Evolutionary conservation across 2,797 vertebrate species (phyloP).

Genomic region (Aphelocoma californica): DNA sequence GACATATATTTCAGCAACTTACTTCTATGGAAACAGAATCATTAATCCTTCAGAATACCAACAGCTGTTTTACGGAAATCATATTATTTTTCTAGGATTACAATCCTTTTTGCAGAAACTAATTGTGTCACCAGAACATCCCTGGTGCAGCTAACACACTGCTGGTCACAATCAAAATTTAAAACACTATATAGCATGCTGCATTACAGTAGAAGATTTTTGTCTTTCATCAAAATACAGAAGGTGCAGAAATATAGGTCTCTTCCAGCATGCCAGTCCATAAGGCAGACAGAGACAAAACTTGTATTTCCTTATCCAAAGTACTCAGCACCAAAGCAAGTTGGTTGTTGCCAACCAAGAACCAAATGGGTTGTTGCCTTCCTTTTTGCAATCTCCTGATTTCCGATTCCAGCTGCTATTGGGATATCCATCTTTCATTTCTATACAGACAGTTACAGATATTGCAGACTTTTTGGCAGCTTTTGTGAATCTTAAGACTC

Average conservation of each 20-base stretch:
- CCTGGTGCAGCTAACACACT: not conserved
- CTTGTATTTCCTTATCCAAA: not conserved
- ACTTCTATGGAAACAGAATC: not conserved
- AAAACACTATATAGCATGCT: not conserved
- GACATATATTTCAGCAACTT: not conserved
- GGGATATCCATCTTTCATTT: not conserved
- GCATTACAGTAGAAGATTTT: not conserved
- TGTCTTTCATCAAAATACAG: not conserved
- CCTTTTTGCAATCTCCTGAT: not conserved
- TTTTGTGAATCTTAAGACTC: not conserved
- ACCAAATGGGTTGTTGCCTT: not conserved
- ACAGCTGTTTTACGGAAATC: not conserved
- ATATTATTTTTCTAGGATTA: not conserved
- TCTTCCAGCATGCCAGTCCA: not conserved
- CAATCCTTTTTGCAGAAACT: not conserved
- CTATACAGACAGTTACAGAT: not conserved
- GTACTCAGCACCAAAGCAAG: not conserved
- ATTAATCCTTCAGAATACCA: not conserved
- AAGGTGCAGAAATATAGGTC: not conserved
- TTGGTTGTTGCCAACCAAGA: no score
- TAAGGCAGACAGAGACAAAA: not conserved
- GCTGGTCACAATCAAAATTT: not conserved
- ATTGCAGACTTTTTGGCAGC: not conserved
- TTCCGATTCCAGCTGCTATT: slow-evolving; percentile 9
- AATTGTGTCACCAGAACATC: not conserved